Evolutionary conservation across 2,797 vertebrate species (phyloP), one percentile per base, ranked within the genome.

Genomic region (Glossophaga mutica): DNA sequence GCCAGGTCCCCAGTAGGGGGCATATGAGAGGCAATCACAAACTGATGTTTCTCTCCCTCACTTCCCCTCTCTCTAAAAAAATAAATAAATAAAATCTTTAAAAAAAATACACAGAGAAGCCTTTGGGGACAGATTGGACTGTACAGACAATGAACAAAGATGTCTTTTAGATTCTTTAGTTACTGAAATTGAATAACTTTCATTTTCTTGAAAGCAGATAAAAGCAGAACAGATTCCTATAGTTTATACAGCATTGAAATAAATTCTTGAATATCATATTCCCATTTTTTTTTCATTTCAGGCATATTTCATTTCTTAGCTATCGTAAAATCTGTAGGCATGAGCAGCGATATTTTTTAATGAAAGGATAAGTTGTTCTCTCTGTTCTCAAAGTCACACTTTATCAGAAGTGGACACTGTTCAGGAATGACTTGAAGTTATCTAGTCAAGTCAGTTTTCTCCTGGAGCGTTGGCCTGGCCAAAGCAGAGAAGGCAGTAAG

Each of bases 181-280:
- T 82, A 90, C 77, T 71, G 86, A 92, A 97, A 93, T 1, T 3
- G 68, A 97, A 95, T 68, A 42, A 93, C 85, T 68, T 29, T 93
- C 93, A 86, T 79, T 95, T 94, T 97, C 94, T 96, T 94, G 83
- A 90, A 70, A 96, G 65, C 59, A 96, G 76, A 96, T 97, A 90
- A 97, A 96, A 96, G 22, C 59, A 77, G 65, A 83, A 52, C 18
- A 95, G 79, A 90, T 93, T 91, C 70, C 39, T 95, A 67, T 67
- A 88, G 34, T 93, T 90, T 85, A 70, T 39, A 16, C 37, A 91
- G 90, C 70, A 83, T 15, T 84, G n/a, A 97, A 95, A 82, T 94
- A 87, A 96, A 50, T 26, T 26, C 24, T 37, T 87, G 15, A 94
- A 84, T 76, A 92, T 57, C 65, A 0, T n/a, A 84, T 68, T 81